Evolutionary conservation across 2,797 vertebrate genomes (phyloP).

Genomic region (Sebastiscus albofasciatus): DNA sequence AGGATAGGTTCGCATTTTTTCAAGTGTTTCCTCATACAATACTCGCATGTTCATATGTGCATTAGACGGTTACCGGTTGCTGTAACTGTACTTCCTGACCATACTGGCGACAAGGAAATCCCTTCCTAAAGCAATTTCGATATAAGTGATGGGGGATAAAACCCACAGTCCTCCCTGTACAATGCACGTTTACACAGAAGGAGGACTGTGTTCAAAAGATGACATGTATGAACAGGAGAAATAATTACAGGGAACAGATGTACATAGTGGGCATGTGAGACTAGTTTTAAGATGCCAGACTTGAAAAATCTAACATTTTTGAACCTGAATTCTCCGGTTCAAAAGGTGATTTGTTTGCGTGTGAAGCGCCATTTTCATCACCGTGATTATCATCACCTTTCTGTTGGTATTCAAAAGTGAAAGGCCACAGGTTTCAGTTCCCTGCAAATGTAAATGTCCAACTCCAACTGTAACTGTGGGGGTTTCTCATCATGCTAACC

Average conservation of each 20-base stretch:
- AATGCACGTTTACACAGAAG: neutral
- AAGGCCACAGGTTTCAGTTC: slow-evolving; percentile 75
- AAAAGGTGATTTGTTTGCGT: neutral
- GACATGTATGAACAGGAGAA: neutral
- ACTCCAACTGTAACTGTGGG: slow-evolving; percentile 26
- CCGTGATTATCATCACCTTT: neutral
- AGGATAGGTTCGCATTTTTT: neutral
- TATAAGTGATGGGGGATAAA: neutral
- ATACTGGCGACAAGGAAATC: neutral
- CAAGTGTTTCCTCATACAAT: neutral
- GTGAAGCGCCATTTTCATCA: neutral
- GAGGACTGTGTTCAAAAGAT: neutral
- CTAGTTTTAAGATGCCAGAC: neutral
- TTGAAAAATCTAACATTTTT: neutral
- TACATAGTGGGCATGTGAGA: neutral
- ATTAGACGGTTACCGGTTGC: neutral
- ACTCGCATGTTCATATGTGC: neutral
- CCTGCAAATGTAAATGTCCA: slow-evolving; percentile 48
- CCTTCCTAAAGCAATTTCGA: neutral
- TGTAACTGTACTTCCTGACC: neutral
- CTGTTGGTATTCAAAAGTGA: slow-evolving; percentile 43
- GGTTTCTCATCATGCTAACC: neutral
- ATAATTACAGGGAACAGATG: neutral
- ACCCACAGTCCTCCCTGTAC: neutral
- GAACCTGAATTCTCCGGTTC: accelerated